Evolutionary conservation across 2,888 invertebrate species (phyloP), one percentile per base, ranked within the genome.

Genomic region (Erpobdella octoculata): DNA sequence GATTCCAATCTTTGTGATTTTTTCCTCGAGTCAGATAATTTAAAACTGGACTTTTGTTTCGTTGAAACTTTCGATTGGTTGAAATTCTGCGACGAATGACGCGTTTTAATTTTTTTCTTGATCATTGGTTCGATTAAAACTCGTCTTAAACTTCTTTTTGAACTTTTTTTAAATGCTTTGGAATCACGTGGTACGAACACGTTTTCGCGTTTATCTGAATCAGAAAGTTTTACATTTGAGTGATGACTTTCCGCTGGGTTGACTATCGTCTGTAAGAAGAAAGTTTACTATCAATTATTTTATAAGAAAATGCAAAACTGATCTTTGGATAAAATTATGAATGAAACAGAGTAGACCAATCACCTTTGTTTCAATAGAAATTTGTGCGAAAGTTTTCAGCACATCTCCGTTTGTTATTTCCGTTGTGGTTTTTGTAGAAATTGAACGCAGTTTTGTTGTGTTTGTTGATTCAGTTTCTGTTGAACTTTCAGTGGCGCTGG

Each of bases 41-140:
- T n/a, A n/a, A n/a, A n/a, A n/a, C n/a, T n/a, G n/a, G n/a, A n/a
- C n/a, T n/a, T n/a, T n/a, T n/a, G n/a, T n/a, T n/a, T n/a, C 8
- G 8, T 53, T 6, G 53, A 53, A 53, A 18, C 18, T 18, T 9
- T 53, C 15, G 53, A 25, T 53, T 53, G 21, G 53, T 18, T 53
- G 53, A 25, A 21, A 28, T 53, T 3, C 28, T 53, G 5, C 21
- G 8, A 25, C 21, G 53, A n/a, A 53, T 21, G 53, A 25, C 18
- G 53, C 21, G 21, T 25, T 53, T 53, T 53, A 21, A 53, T 5
- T 28, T 53, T 53, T 5, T 53, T 53, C 1, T 28, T 3, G 53
- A 53, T 53, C 6, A 53, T 53, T 28, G 53, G 53, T 53, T 53
- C 53, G 2, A 53, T 53, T 28, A 53, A 53, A 53, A 53, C 53